Percentiles rank a stretch among this genome's conserved stretches.
These are phyloP conservation scores for Notamacropus eugenii DNA, from an alignment of 2,797 vertebrate species.

Conservation along the genomic window DNA sequence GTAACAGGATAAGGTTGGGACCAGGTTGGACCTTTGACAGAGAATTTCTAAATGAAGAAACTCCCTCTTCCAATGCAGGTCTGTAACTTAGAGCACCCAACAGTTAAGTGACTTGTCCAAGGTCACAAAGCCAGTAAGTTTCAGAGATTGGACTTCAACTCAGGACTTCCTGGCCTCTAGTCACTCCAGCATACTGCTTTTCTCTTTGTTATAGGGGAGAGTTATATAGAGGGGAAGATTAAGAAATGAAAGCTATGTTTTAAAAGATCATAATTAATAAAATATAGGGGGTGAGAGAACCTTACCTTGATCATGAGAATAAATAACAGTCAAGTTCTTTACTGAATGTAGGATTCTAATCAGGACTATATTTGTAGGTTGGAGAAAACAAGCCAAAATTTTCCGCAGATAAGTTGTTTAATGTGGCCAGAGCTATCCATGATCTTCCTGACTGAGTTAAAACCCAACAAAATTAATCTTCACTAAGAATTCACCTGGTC, in stretches of 20 bases:
- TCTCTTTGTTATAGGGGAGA: neutral
- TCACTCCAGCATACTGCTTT: neutral
- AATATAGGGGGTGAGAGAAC: neutral
- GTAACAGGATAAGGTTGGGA: neutral
- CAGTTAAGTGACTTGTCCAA: neutral
- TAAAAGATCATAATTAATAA: neutral
- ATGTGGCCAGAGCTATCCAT: neutral
- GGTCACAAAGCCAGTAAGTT: neutral
- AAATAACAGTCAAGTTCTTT: neutral
- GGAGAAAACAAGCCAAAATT: neutral
- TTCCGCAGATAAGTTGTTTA: neutral
- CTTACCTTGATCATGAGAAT: neutral
- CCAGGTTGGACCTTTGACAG: neutral
- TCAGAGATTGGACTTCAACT: neutral
- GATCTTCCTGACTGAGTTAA: neutral
- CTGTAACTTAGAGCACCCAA: neutral
- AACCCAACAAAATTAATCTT: neutral
- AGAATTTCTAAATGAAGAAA: neutral
- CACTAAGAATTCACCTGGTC: neutral
- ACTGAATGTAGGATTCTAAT: neutral
- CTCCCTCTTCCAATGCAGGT: neutral
- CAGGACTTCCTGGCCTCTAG: neutral
- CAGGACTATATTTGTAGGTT: neutral
- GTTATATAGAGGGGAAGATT: neutral
- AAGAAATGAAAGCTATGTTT: neutral